Evolutionary conservation across 2,797 vertebrate genomes (phyloP).

Genomic region (Sebastes steindachneri): DNA sequence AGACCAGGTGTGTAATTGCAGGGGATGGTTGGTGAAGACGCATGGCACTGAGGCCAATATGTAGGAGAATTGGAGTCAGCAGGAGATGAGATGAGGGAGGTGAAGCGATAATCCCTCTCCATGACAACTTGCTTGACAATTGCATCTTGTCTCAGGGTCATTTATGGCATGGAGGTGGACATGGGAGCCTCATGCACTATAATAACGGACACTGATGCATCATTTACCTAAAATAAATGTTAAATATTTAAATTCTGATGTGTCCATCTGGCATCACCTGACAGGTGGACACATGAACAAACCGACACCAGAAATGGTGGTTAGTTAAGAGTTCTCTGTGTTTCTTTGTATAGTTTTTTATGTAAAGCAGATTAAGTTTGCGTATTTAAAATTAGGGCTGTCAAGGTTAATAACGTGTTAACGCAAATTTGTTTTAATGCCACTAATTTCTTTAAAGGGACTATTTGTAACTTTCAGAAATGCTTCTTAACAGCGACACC

Average conservation of each 20-base stretch:
- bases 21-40: background rate
- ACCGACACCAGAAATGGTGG: background rate
- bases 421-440: no score
- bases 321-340: background rate
- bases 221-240: background rate
- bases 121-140: background rate
- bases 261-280: background rate
- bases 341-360: background rate
- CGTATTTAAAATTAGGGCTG: background rate
- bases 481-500: no score
- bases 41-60: background rate
- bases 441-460: no score
- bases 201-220: background rate
- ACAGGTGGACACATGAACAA: background rate
- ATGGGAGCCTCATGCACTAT: no score
- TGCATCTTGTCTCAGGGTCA: background rate
- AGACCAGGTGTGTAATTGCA: background rate
- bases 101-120: background rate
- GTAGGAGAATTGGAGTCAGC: background rate
- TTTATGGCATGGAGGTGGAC: background rate
- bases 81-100: background rate
- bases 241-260: background rate
- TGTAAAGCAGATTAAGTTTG: background rate
- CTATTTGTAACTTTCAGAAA: no score
- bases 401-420: no score